These are phyloP conservation scores for Grantiella picta DNA, from an alignment of 2,113 vertebrate genomes.

Conservation along the genomic window DNA sequence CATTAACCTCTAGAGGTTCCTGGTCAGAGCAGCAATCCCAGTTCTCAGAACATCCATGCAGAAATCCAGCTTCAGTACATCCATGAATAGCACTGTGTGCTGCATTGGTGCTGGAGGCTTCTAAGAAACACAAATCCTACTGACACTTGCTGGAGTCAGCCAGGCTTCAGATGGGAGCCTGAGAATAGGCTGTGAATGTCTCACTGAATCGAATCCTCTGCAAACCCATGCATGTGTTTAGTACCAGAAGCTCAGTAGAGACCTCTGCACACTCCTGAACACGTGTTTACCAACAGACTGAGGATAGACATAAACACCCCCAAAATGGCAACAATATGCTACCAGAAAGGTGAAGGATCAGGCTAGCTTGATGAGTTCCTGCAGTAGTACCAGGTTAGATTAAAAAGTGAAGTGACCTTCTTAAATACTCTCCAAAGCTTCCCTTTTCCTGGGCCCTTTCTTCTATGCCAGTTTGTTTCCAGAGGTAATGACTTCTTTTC, in stretches of 20 bases:
- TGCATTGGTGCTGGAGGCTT: not conserved
- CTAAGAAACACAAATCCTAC: not conserved
- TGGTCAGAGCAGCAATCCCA: not conserved
- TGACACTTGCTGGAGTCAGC: not conserved
- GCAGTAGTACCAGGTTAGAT: not conserved
- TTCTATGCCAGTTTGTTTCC: not conserved
- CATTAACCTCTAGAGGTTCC: not conserved
- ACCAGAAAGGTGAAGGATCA: not conserved
- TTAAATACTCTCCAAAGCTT: not conserved
- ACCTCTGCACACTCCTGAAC: accelerated
- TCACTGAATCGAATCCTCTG: not conserved
- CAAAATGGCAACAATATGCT: not conserved
- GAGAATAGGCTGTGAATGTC: not conserved
- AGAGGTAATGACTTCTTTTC: not conserved
- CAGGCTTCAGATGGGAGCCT: not conserved
- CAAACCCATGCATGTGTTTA: not conserved
- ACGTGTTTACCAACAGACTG: not conserved
- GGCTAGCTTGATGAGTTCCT: not conserved
- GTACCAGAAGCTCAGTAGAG: not conserved
- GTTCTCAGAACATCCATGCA: not conserved
- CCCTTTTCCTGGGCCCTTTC: not conserved
- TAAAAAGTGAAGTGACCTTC: not conserved
- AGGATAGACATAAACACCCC: not conserved
- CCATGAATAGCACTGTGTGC: not conserved
- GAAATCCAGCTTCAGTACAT: not conserved